Evolutionary conservation across 2,797 vertebrate genomes (phyloP), one percentile per base, ranked within the genome.

Genomic region (Phoeniculus purpureus): DNA sequence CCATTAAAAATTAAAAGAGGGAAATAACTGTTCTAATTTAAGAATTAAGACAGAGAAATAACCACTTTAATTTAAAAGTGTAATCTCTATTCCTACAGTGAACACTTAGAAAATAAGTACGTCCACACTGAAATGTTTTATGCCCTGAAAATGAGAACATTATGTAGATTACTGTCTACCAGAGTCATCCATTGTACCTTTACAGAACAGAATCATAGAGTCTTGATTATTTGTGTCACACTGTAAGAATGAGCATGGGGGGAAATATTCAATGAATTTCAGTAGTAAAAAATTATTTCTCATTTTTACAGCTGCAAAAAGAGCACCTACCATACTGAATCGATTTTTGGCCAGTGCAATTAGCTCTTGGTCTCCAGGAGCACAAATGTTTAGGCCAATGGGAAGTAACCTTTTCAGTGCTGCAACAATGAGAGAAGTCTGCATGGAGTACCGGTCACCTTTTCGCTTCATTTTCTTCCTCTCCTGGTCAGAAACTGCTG

Each of bases 401-500:
- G 99, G 99, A 76, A 99, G 98, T n/a, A 99, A 89, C 9, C 99
- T 98, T 94, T 99, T 99, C 73, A 99, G 96, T 8, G 99, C 98
- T 7, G 99, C 99, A 23, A 99, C 99, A 5, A 99, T 99, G n/a
- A 99, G 98, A 74, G 99, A 99, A 0, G 99, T 99, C 97, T 99
- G 99, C 97, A 98, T 98, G 1, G 99, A 98, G 76, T 99, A 99
- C 4, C 98, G 97, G 80, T 99, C 99, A 1, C 98, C 98, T 81
- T 98, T 98, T 29, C 98, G 98, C 93, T 98, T 99, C 98, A 99
- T 98, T 92, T 99, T 99, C 97, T 99, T 99, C 93, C 99, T 98
- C 93, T 99, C 99, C 94, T 99, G 99, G 85, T 99, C 99, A 37
- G 98, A 99, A 84, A 99, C 98, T 29, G 98, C 98, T 51, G 98